Base-by-base conservation (phyloP, 37 sponge, comb jelly and placozoan genomes). In the Eunapius fragilis region DNA sequence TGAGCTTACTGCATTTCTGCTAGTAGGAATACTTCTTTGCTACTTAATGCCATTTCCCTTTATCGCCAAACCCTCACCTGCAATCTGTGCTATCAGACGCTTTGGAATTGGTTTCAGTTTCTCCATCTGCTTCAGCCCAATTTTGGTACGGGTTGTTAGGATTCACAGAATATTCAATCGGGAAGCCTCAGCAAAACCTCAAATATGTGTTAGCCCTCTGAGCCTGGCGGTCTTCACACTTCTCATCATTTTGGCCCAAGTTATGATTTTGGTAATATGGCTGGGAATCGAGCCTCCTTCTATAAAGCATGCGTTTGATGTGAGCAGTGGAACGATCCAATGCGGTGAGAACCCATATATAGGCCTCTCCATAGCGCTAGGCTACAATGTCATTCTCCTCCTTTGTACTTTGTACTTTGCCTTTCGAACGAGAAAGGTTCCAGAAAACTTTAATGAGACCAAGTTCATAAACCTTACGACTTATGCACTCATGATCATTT, bases 401-500 rank as follows among this genome's bases (percentile, higher is more conserved):
- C 13, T 79, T 0, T 2, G 77, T 3, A n/a, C 85, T 41, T 85
- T 71, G 13, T 7, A 28, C 28, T 89, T 41, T 30, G 89, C 83
- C 26, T 71, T 89, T 25, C 79, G 30, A 9, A 80, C 93, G 9
- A 31, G 93, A 22, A 81, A 89, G 23, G 74, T 93, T 0, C 93
- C 94, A 11, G 49, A 86, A 13, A 85, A 93, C 41, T 93, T 90
- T 82, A 89, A 90, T 38, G 94, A 93, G 71, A 67, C 91, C 38
- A 89, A 75, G 71, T 87, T 81, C 70, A 93, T 93, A 80, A 87
- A 77, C 58, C 22, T 86, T 26, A 78, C 84, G 9, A 11, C 75
- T 22, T 86, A 84, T 76, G 80, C 85, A 68, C 47, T 85, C 30
- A 68, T 68, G 31, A 73, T 87, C 2, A 77, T 90, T 3, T 93